phyloP scores from a whole-genome alignment of 2,113 vertebrate genomes.

The Trematomus loennbergii region DNA sequence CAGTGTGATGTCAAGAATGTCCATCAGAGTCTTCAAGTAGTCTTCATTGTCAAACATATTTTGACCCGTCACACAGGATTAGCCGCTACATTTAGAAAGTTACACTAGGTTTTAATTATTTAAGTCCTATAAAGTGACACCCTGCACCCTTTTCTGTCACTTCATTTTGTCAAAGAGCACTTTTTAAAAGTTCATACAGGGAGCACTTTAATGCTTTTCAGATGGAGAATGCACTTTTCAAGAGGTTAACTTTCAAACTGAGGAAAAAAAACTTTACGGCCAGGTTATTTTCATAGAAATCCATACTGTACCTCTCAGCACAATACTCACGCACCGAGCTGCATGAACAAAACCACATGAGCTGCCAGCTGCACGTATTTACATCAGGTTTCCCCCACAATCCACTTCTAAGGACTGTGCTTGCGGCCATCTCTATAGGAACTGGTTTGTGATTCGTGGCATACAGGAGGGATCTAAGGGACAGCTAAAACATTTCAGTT shows the following conservation, averaged over 20 bases:
- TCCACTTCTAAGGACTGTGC: conserved; percentile 76
- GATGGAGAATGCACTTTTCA: conserved; percentile 54
- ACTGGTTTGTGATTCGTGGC: conserved; percentile 52
- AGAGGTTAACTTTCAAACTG: conserved; percentile 54
- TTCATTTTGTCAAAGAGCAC: conserved; percentile 41
- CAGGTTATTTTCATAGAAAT: conserved; percentile 73
- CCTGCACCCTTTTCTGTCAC: conserved; percentile 31
- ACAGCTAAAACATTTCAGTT: conserved; percentile 59
- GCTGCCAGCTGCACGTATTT: conserved; percentile 78
- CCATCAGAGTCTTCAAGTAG: conserved; percentile 21
- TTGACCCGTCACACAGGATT: conserved; percentile 18
- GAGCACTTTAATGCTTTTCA: conserved; percentile 55
- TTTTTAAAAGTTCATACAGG: conserved; percentile 36
- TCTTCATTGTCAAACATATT: conserved; percentile 19
- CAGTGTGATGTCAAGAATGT: conserved; percentile 15
- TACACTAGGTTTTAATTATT: conserved; percentile 42
- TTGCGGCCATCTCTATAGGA: conserved; percentile 69
- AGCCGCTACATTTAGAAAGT: conserved; percentile 22
- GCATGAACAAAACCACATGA: conserved; percentile 81
- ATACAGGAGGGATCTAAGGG: conserved; percentile 60
- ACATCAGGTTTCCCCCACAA: conserved; percentile 70
- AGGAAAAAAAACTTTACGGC: conserved; percentile 25
- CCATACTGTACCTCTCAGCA: conserved; percentile 65
- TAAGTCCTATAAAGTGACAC: conserved; percentile 24
- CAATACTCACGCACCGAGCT: conserved; percentile 37